A percentile compares a stretch with the other conserved stretches of the same genome.
Evolutionary conservation across 2,888 invertebrate species (phyloP).

Genomic region (Thyatira batis): DNA sequence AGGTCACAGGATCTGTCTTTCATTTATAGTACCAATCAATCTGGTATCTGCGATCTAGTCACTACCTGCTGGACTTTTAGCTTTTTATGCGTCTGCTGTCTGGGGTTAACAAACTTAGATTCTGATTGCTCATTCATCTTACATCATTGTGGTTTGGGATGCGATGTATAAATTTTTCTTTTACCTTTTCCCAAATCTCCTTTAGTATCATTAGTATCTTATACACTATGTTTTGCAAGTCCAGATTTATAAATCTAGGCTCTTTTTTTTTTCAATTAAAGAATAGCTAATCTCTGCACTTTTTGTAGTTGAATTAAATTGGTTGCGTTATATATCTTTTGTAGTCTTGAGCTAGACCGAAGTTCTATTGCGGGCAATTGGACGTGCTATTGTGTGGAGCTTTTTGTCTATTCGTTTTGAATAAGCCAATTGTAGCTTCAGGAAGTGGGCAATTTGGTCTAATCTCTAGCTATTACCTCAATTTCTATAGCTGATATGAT

Average conservation of each 20-base stretch:
- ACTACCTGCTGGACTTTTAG: slow-evolving; percentile 72
- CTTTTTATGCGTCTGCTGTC: slow-evolving; percentile 79
- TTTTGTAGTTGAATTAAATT: slow-evolving; percentile 39
- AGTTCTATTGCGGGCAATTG: slow-evolving; percentile 51
- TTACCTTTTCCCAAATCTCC: slow-evolving; percentile 45
- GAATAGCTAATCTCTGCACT: slow-evolving; percentile 19
- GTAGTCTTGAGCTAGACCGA: slow-evolving; percentile 48
- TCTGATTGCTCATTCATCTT: slow-evolving; percentile 80
- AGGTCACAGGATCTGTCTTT: slow-evolving; percentile 68
- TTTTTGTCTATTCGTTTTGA: slow-evolving; percentile 69
- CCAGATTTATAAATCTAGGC: slow-evolving; percentile 40
- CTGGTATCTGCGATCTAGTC: slow-evolving; percentile 74
- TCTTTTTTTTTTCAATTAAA: slow-evolving; percentile 29
- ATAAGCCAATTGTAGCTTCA: slow-evolving; percentile 64
- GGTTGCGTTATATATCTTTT: slow-evolving; percentile 37
- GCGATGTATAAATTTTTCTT: slow-evolving; percentile 59
- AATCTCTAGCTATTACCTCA: slow-evolving; percentile 21
- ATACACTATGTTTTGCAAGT: slow-evolving; percentile 41
- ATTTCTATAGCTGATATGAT: slow-evolving; percentile 4
- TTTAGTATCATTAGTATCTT: slow-evolving; percentile 55
- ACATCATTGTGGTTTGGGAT: slow-evolving; percentile 74
- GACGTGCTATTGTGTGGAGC: slow-evolving; percentile 55
- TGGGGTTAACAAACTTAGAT: slow-evolving; percentile 74
- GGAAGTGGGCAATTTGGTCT: slow-evolving; percentile 67
- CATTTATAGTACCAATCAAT: slow-evolving; percentile 79